Conservation (phyloP, 2,797 vertebrate species). For the Myotis planiceps region DNA sequence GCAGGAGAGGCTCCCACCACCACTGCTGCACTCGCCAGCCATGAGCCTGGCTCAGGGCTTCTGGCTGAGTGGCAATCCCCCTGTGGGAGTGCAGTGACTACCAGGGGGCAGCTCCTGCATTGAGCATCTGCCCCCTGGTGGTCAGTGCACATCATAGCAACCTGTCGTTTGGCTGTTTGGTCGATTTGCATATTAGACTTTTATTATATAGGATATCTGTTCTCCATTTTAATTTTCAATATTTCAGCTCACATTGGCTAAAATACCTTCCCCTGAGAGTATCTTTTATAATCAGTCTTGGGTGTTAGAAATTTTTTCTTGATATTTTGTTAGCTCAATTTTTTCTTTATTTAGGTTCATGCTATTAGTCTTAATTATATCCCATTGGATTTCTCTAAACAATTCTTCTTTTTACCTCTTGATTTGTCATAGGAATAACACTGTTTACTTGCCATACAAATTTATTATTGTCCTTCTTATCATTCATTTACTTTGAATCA, state of each 20-base stretch:
- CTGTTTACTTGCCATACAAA: neutral
- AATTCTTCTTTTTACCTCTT: constrained; percentile 7
- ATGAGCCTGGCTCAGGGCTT: too few relatives aligned
- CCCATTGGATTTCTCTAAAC: neutral
- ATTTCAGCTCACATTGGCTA: constrained; percentile 11
- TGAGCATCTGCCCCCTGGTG: too few relatives aligned
- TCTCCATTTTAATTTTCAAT: constrained; percentile 43
- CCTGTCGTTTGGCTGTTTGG: too few relatives aligned
- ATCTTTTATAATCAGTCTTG: constrained; percentile 34
- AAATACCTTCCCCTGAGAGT: neutral
- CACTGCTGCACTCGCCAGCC: too few relatives aligned
- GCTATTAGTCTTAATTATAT: constrained; percentile 46
- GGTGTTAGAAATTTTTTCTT: neutral
- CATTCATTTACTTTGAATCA: neutral
- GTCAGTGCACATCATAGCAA: too few relatives aligned
- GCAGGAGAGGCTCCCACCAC: too few relatives aligned
- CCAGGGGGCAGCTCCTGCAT: too few relatives aligned
- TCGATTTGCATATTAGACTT: too few relatives aligned
- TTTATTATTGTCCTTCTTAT: neutral
- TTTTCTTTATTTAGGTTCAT: constrained; percentile 62
- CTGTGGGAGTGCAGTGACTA: too few relatives aligned
- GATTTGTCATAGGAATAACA: constrained; percentile 41
- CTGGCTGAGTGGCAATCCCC: too few relatives aligned
- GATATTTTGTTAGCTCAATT: neutral
- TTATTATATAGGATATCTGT: neutral